Base-by-base conservation (phyloP, 2,113 vertebrate species). In the Ceratotherium simum region DNA sequence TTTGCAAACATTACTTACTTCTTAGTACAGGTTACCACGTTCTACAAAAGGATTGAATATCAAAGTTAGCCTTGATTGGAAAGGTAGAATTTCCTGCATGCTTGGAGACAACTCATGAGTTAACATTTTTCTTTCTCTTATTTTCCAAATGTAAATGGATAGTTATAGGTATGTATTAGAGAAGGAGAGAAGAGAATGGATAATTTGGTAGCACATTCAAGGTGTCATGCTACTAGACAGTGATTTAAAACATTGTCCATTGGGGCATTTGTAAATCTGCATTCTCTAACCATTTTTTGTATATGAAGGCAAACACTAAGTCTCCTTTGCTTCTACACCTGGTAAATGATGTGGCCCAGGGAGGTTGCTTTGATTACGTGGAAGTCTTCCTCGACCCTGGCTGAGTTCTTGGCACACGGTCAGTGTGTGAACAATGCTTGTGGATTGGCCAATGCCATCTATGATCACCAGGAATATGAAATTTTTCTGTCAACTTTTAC, bases 41-140 rank as follows among this genome's bases (percentile, higher is more conserved):
- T 75, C 75, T 93, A 21, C 12, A 80, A 58, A 13, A 75, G 14
- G 2, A 83, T 0, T 93, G 11, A 64, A 62, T 82, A 62, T 36
- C 75, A 93, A 84, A 27, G 18, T 85, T 87, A 33, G 65, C 33
- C 73, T 70, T 76, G 4, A 87, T 97, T 80, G 17, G 31, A 80
- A 83, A 18, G 8, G 8, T 65, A 85, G 14, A 73, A 6, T 73
- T 58, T 60, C 23, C 27, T 95, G n/a, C 27, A 48, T 82, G 10
- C 72, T 82, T 82, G n/a, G 54, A 92, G 96, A 86, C 1, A 60
- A 58, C 17, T 10, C 21, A 73, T 69, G 17, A 12, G 31, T 5
- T 70, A 75, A 67, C 3, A 76, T 78, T 79, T 95, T 82, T 82
- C n/a, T 85, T 82, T 89, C 31, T 72, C 56, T 85, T 86, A 23